Percentiles rank a stretch among this genome's conserved stretches.
Evolutionary conservation across 2,113 vertebrate genomes (phyloP).

Genomic region (Geococcyx californianus): DNA sequence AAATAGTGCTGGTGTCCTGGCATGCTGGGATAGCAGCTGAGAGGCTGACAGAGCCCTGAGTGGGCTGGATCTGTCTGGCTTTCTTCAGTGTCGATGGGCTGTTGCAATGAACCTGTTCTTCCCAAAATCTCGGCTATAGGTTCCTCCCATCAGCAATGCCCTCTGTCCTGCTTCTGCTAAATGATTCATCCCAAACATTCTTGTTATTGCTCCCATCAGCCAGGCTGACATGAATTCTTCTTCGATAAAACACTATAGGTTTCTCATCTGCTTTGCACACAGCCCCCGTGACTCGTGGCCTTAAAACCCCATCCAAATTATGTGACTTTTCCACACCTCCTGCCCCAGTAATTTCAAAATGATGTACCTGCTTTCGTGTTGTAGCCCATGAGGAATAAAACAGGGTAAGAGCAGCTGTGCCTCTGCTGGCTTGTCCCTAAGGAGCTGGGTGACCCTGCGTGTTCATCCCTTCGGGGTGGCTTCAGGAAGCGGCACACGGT

Average conservation of each 20-base stretch:
- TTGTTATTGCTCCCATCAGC: not conserved
- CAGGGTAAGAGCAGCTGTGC: too few species aligned
- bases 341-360: not conserved
- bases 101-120: not conserved
- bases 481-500: not conserved
- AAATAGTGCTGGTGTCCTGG: not conserved
- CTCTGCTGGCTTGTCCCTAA: not conserved
- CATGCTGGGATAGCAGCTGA: fast-evolving
- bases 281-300: not conserved
- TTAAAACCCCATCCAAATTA: not conserved
- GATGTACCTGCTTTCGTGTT: not conserved
- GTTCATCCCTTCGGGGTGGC: not conserved
- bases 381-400: not conserved
- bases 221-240: not conserved
- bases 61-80: not conserved
- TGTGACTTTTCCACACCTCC: not conserved
- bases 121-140: not conserved
- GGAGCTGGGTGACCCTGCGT: fast-evolving
- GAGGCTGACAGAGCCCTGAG: not conserved
- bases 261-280: not conserved
- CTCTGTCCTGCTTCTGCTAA: not conserved
- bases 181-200: not conserved
- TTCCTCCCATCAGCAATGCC: not conserved
- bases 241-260: not conserved
- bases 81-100: fast-evolving